Evolutionary conservation across 1,140 invertebrate genomes (phyloP).

Genomic region (Drosophila takahashii): DNA sequence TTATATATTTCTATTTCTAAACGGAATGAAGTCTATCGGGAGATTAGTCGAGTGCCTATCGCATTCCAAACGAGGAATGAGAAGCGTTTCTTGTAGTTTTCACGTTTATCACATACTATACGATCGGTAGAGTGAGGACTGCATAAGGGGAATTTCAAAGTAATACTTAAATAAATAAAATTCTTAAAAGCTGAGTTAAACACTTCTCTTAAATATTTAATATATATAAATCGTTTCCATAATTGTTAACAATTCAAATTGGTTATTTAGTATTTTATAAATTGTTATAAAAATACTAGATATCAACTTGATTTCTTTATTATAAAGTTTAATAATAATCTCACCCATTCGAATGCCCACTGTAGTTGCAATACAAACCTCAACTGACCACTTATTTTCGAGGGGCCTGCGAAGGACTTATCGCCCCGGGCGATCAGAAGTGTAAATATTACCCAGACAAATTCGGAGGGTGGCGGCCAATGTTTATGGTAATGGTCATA

Average conservation of each 20-base stretch:
- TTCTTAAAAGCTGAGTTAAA: too few relatives aligned
- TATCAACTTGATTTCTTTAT: too few relatives aligned
- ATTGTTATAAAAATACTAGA: neutral
- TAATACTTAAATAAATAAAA: too few relatives aligned
- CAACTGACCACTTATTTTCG: conserved; percentile 5
- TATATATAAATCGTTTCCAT: too few relatives aligned
- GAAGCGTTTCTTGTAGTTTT: conserved; percentile 4
- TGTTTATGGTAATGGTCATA: conserved; percentile 67
- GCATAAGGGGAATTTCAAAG: neutral
- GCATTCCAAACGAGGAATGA: conserved; percentile 15
- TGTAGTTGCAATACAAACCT: conserved; percentile 11
- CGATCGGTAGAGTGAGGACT: neutral
- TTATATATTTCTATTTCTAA: conserved; percentile 21
- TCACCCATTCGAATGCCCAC: neutral
- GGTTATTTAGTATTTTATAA: neutral
- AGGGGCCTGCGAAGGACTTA: conserved; percentile 6
- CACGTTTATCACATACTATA: neutral
- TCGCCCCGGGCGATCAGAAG: conserved; percentile 29
- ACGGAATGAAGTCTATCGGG: conserved; percentile 16
- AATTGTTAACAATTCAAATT: too few relatives aligned
- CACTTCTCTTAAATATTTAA: too few relatives aligned
- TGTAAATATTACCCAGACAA: conserved; percentile 33
- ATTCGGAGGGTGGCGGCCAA: conserved; percentile 26
- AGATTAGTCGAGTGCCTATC: conserved; percentile 47
- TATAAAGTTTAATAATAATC: too few relatives aligned